Evolutionary conservation across 2,113 vertebrate species (phyloP).

Genomic region (cattle (Bos taurus)): ARS-UCD2.0 NC_037357.1:124470501-124471000

Average conservation of each 20-base stretch:
- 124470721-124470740: neutral
- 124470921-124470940: slow-evolving; percentile 12
- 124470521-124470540: neutral
- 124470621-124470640: neutral
- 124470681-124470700: neutral
- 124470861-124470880: neutral
- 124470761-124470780: neutral
- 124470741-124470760: neutral
- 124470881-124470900: neutral
- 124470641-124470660: neutral
- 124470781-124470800: neutral
- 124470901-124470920: neutral
- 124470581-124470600: slow-evolving; percentile 12
- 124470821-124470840: slow-evolving; percentile 2
- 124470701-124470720: neutral
- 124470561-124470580: neutral
- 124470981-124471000: neutral
- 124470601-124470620: slow-evolving; percentile 1
- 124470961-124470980: neutral
- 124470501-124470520: neutral
- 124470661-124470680: neutral
- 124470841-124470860: neutral
- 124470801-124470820: slow-evolving; percentile 15
- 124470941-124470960: neutral
- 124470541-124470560: neutral